A percentile compares a stretch with the other conserved stretches of the same genome.
Conservation (phyloP, 2,888 invertebrate genomes). For the Dasysyrphus tricinctus region DNA sequence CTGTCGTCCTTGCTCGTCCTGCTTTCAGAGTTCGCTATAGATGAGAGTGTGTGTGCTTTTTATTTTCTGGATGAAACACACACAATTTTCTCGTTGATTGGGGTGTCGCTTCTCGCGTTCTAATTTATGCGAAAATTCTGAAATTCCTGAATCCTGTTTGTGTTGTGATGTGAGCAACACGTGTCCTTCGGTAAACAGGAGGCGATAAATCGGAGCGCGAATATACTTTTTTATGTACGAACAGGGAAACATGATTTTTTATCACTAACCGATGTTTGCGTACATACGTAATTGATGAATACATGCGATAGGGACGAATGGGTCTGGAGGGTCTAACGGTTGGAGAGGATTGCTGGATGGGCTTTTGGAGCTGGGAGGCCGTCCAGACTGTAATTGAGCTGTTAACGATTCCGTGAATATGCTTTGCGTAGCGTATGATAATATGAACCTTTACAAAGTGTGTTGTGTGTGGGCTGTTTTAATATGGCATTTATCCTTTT, state of each 20-base stretch:
- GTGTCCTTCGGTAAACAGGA: slow-evolving; percentile 66
- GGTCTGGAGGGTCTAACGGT: background rate
- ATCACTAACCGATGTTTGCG: slow-evolving; percentile 39
- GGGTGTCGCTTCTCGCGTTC: slow-evolving; percentile 56
- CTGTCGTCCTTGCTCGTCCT: background rate
- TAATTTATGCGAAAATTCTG: slow-evolving; percentile 73
- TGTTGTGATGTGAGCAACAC: slow-evolving; percentile 59
- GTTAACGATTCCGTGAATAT: slow-evolving; percentile 64
- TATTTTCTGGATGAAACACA: slow-evolving; percentile 52
- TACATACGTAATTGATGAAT: slow-evolving; percentile 55
- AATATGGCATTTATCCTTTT: slow-evolving; percentile 57
- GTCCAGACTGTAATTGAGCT: slow-evolving; percentile 69
- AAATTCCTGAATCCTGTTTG: slow-evolving; percentile 62
- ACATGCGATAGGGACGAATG: slow-evolving; percentile 58
- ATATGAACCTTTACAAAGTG: slow-evolving; percentile 17
- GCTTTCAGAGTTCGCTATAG: slow-evolving; percentile 5
- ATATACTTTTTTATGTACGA: slow-evolving; percentile 48
- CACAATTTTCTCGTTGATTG: slow-evolving; percentile 54
- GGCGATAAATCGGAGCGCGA: slow-evolving; percentile 73
- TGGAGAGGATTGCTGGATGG: slow-evolving; percentile 8
- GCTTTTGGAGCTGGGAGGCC: slow-evolving; percentile 33
- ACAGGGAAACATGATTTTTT: slow-evolving; percentile 54
- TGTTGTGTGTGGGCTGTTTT: slow-evolving; percentile 31
- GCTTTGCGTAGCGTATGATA: slow-evolving; percentile 6
- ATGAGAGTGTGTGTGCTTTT: slow-evolving; percentile 38